Percentiles rank a stretch among this genome's conserved stretches.
These are phyloP conservation scores for Delia radicum DNA, from an alignment of 1,140 invertebrate genomes.

Conservation along the genomic window DNA sequence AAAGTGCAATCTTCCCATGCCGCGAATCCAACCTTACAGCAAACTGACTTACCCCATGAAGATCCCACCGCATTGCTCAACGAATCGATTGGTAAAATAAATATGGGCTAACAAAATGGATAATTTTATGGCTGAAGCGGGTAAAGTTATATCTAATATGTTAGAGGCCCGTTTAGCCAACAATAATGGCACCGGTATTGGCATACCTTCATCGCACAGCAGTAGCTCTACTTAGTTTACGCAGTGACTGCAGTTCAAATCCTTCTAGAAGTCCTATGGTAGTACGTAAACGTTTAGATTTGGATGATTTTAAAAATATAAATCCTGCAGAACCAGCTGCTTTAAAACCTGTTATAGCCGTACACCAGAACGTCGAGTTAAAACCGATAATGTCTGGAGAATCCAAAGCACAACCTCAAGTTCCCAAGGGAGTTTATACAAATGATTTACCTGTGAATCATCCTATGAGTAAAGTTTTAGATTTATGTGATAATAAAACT, in stretches of 20 bases:
- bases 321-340: slow-evolving; percentile 44
- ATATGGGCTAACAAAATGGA: slow-evolving; percentile 51
- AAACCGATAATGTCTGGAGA: not conserved
- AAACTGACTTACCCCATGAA: not conserved
- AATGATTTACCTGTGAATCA: slow-evolving; percentile 41
- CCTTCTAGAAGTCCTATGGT: slow-evolving; percentile 49
- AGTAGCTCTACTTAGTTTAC: slow-evolving; percentile 42
- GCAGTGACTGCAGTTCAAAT: slow-evolving; percentile 48
- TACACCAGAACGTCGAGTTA: slow-evolving; percentile 24
- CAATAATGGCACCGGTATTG: slow-evolving; percentile 11
- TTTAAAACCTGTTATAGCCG: slow-evolving; percentile 40
- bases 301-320: slow-evolving; percentile 47
- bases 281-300: slow-evolving; percentile 44
- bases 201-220: slow-evolving; percentile 34
- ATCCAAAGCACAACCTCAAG: slow-evolving; percentile 29
- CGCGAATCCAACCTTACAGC: not conserved
- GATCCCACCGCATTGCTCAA: slow-evolving; percentile 45
- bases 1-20: slow-evolving; percentile 9
- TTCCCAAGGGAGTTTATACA: slow-evolving; percentile 29
- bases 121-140: slow-evolving; percentile 50
- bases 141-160: slow-evolving; percentile 53
- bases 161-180: slow-evolving; percentile 43
- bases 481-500: slow-evolving; percentile 41
- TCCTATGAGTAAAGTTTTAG: slow-evolving; percentile 48
- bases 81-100: slow-evolving; percentile 44